These are phyloP conservation scores for Atta texana DNA, from an alignment of 1,140 invertebrate genomes.

Conservation along the genomic window DNA sequence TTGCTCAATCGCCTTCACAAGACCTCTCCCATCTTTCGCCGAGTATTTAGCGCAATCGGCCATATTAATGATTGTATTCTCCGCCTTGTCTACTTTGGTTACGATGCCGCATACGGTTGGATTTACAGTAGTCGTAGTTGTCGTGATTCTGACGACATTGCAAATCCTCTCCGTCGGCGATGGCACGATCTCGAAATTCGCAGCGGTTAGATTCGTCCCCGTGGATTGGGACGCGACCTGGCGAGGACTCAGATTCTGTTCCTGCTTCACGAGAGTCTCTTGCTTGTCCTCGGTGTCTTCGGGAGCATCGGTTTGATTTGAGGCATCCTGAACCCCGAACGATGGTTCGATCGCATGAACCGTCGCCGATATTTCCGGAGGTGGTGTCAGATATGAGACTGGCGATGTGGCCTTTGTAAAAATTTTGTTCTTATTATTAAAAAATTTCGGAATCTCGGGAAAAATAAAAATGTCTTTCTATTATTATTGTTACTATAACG, in stretches of 20 bases:
- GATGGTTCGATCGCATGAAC: constrained; percentile 80
- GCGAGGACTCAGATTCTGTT: constrained; percentile 79
- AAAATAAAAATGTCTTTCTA: background rate
- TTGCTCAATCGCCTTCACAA: constrained; percentile 80
- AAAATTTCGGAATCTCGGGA: background rate
- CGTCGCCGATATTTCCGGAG: constrained; percentile 86
- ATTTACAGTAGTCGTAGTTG: constrained; percentile 78
- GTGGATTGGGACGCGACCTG: constrained; percentile 65
- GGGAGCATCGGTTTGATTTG: constrained; percentile 92
- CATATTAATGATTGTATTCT: constrained; percentile 80
- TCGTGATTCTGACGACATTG: constrained; percentile 79
- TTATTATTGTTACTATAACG: background rate
- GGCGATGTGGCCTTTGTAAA: constrained; percentile 87
- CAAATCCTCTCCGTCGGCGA: constrained; percentile 79
- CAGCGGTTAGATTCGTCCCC: constrained; percentile 57
- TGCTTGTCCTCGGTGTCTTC: constrained; percentile 81
- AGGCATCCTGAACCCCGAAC: constrained; percentile 90
- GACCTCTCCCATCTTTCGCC: constrained; percentile 75
- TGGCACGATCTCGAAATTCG: constrained; percentile 80
- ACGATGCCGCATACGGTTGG: constrained; percentile 69
- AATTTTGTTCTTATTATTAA: constrained; percentile 68
- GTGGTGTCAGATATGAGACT: constrained; percentile 88
- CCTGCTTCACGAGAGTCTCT: constrained; percentile 79
- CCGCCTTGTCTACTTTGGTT: constrained; percentile 80
- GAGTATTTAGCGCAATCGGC: constrained; percentile 80